phyloP scores from a whole-genome alignment of 1,140 invertebrate species.

The Adelges cooleyi region DNA sequence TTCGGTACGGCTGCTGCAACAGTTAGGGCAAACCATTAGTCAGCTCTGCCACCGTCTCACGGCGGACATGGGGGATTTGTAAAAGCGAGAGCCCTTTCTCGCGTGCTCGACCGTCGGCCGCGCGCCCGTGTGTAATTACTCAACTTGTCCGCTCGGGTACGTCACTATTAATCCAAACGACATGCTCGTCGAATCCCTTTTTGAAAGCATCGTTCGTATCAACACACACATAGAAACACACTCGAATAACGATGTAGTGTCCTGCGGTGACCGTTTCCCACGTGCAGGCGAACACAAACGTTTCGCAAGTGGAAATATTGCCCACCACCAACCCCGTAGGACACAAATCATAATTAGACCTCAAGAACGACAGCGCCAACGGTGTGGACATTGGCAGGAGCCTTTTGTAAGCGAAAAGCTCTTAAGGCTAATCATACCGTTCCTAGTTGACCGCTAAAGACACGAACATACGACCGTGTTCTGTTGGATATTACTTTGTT shows the following conservation, averaged over 20 bases:
- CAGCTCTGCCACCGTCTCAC: neutral
- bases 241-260: neutral
- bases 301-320: no score
- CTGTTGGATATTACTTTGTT: no score
- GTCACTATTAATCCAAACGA: conserved; percentile 27
- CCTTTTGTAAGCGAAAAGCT: no score
- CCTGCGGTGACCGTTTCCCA: no score
- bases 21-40: conserved; percentile 6
- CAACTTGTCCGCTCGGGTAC: conserved; percentile 10
- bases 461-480: no score
- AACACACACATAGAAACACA: neutral
- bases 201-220: neutral
- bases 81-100: neutral
- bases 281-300: no score
- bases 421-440: no score
- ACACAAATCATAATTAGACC: no score
- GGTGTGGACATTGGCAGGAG: no score
- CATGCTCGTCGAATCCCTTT: conserved; percentile 21
- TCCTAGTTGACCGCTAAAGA: no score
- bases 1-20: neutral
- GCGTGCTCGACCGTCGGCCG: neutral
- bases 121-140: conserved; percentile 6
- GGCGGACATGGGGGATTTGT: conserved; percentile 14
- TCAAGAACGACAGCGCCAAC: no score
- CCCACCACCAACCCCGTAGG: no score